These are phyloP conservation scores for Cheilosia soror DNA, from an alignment of 2,888 invertebrate genomes.

Conservation along the genomic window DNA sequence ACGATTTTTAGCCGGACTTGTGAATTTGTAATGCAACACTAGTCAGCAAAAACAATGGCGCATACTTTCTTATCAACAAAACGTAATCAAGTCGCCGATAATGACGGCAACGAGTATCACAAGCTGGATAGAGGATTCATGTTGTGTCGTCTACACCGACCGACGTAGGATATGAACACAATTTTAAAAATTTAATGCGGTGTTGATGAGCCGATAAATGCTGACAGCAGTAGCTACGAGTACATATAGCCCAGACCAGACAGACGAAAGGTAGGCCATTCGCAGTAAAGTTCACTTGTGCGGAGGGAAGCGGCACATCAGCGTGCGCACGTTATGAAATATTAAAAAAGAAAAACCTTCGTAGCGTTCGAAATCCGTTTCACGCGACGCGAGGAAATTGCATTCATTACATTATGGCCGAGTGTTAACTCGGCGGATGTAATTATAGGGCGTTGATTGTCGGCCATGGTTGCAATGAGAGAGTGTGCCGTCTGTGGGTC, in stretches of 20 bases:
- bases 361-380: slow-evolving; percentile 51
- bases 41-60: slow-evolving; percentile 36
- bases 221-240: slow-evolving; percentile 47
- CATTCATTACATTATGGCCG: slow-evolving; percentile 58
- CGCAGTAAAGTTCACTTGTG: slow-evolving; percentile 24
- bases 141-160: slow-evolving; percentile 4
- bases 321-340: slow-evolving; percentile 59
- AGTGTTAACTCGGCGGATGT: slow-evolving; percentile 70
- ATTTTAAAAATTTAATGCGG: slow-evolving; percentile 51
- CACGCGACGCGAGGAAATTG: slow-evolving; percentile 49
- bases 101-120: slow-evolving; percentile 13
- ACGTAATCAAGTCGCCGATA: slow-evolving; percentile 55
- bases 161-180: slow-evolving; percentile 11
- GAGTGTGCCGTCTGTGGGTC: slow-evolving; percentile 44
- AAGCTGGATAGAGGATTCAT: slow-evolving; percentile 20
- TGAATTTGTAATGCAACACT: slow-evolving; percentile 29
- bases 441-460: slow-evolving; percentile 68
- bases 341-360: slow-evolving; percentile 30
- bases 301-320: neutral
- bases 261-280: slow-evolving; percentile 16
- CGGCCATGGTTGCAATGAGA: slow-evolving; percentile 23
- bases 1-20: slow-evolving; percentile 44
- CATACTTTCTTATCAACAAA: slow-evolving; percentile 62
- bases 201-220: slow-evolving; percentile 73
- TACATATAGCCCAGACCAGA: slow-evolving; percentile 3